Conservation (phyloP, 2,888 invertebrate genomes). For the Drosophila ochracea region DNA sequence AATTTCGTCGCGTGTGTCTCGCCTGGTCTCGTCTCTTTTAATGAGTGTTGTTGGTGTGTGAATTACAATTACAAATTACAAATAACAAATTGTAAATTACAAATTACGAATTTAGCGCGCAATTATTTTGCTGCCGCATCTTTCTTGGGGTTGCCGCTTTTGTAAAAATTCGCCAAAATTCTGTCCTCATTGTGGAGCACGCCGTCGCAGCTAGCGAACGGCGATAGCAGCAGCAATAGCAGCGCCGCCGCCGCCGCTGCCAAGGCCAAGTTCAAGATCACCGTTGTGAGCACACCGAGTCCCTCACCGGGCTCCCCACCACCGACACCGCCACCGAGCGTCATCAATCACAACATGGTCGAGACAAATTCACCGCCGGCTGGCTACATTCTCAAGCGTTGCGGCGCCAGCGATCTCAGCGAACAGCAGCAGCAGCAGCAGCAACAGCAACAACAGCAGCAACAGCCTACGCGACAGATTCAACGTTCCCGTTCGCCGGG, state of each 20-base stretch:
- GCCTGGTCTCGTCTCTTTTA: background rate
- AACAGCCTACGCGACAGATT: constrained; percentile 65
- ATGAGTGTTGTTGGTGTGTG: constrained; percentile 22
- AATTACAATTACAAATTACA: constrained; percentile 10
- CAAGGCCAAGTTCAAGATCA: constrained; percentile 84
- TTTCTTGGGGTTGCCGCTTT: background rate
- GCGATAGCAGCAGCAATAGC: constrained; percentile 63
- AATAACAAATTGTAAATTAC: background rate
- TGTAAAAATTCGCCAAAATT: constrained; percentile 79
- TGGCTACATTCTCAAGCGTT: constrained; percentile 82
- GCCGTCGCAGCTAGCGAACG: constrained; percentile 84
- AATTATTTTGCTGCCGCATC: constrained; percentile 6
- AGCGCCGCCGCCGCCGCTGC: constrained; percentile 45
- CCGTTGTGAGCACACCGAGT: constrained; percentile 82
- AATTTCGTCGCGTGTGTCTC: constrained; percentile 44
- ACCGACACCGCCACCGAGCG: constrained; percentile 76
- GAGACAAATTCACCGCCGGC: constrained; percentile 81
- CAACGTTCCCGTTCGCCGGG: constrained; percentile 55
- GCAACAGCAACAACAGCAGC: constrained; percentile 33
- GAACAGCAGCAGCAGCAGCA: constrained; percentile 58
- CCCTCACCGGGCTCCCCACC: constrained; percentile 82
- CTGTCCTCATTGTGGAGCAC: constrained; percentile 85
- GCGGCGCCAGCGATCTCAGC: constrained; percentile 70
- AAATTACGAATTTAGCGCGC: background rate
- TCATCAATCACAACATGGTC: constrained; percentile 72